These are phyloP conservation scores for Papilio gigon DNA, from an alignment of 2,888 invertebrate genomes.

Conservation along the genomic window DNA sequence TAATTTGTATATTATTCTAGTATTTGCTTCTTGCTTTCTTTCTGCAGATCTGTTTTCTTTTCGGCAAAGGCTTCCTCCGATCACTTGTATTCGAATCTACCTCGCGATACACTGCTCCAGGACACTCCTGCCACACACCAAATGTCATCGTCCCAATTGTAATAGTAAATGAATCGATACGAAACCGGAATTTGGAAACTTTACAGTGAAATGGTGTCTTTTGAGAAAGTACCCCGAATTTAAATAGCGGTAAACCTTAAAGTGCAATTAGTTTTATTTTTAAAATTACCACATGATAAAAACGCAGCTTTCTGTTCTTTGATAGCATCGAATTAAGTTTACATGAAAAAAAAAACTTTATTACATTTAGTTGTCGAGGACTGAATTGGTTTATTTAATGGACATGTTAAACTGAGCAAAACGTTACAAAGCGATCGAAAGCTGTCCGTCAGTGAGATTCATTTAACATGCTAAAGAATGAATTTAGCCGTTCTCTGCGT, in stretches of 20 bases:
- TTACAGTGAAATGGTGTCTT: conserved; percentile 45
- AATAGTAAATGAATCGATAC: too few relatives aligned
- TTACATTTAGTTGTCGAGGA: conserved; percentile 48
- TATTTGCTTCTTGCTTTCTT: too few relatives aligned
- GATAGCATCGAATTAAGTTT: conserved; percentile 52
- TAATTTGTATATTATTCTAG: too few relatives aligned
- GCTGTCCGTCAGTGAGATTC: conserved; percentile 51
- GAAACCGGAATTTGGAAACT: conserved; percentile 41
- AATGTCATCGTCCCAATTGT: too few relatives aligned
- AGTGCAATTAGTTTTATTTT: conserved; percentile 57
- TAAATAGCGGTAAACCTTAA: conserved; percentile 57
- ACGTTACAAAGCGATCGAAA: conserved; percentile 59
- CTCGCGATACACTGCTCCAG: too few relatives aligned
- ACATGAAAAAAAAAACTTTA: conserved; percentile 43
- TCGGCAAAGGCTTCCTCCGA: too few relatives aligned
- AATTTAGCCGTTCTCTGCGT: conserved; percentile 54
- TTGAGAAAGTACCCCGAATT: conserved; percentile 64
- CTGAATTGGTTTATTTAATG: conserved; percentile 56
- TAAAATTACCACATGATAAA: conserved; percentile 51
- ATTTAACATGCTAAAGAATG: conserved; percentile 63
- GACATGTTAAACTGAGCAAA: conserved; percentile 56
- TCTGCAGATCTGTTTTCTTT: too few relatives aligned
- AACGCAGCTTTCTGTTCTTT: conserved; percentile 52
- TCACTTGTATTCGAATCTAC: too few relatives aligned
- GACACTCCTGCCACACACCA: too few relatives aligned